Evolutionary conservation across 92 coral and sea anemone genomes (phyloP), one percentile per base, ranked within the genome.

Genomic region (Siderastrea siderea): DNA sequence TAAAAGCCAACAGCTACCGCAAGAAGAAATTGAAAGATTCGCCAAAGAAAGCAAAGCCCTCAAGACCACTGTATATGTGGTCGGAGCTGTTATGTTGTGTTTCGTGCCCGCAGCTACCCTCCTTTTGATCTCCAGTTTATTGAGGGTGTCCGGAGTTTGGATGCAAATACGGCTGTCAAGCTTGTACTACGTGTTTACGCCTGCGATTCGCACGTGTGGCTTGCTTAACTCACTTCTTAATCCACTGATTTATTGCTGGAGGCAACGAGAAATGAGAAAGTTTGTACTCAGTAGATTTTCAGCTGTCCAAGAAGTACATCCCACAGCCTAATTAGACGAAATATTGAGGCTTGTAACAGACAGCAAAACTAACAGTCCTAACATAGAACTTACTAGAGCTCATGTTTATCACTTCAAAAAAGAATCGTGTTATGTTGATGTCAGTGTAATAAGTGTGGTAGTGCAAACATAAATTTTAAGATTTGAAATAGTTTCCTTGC

Each of bases 181-280:
- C 5, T 5, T 55, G 10, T 55, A 55, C 61, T 10, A 55, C 12
- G 61, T 55, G 61, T 55, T 55, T 53, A 9, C 57, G 6, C 5
- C 6, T 53, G 10, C 57, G 71, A n/a, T 65, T 67, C 71, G 71
- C 47, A 67, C 71, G 2, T 44, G 14, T 26, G 71, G 71, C 47
- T 6, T 67, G 48, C 11, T 44, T 4, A 67, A 67, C 47, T 67
- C 71, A 3, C 71, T 67, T 38, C 13, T 67, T 17, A 67, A 67
- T 67, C 71, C 71, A 67, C 47, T 67, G 49, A 43, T 67, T 67
- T 67, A 67, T 14, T 67, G 71, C 43, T 38, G 43, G 71, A 38
- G 49, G 47, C 71, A 67, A 44, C 43, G 43, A 67, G 71, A 67
- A 26, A 67, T 67, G 71, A 67, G 71, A 67, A 67, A 44, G 48